A percentile compares a stretch with the other conserved stretches of the same genome.
Conservation (phyloP, 2,888 invertebrate species). For the Molanna angustata region DNA sequence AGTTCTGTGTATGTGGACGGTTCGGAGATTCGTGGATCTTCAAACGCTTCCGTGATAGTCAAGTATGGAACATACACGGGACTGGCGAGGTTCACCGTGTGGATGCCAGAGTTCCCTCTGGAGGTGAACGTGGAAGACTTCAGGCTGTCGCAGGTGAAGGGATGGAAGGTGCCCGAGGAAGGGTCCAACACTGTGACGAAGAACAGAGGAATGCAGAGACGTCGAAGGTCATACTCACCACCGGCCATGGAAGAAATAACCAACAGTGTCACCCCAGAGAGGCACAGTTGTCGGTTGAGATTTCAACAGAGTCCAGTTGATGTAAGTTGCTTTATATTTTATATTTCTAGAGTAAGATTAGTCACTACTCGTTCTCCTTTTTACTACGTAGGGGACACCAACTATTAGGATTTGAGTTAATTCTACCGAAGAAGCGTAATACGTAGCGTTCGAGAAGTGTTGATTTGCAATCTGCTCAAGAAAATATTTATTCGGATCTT, state of each 20-base stretch:
- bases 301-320: slow-evolving; percentile 93
- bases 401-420: too few relatives aligned
- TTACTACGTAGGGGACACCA: too few relatives aligned
- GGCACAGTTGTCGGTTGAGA: slow-evolving; percentile 71
- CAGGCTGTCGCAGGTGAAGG: slow-evolving; percentile 74
- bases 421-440: neutral
- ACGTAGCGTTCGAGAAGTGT: neutral
- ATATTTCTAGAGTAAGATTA: too few relatives aligned
- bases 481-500: too few relatives aligned
- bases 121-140: slow-evolving; percentile 88
- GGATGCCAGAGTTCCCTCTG: slow-evolving; percentile 95
- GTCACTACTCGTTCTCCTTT: too few relatives aligned
- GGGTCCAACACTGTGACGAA: slow-evolving; percentile 51
- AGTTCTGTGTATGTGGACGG: slow-evolving; percentile 96
- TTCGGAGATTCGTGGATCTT: slow-evolving; percentile 90
- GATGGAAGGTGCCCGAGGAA: slow-evolving; percentile 89
- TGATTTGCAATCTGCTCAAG: too few relatives aligned
- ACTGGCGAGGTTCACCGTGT: slow-evolving; percentile 85
- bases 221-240: slow-evolving; percentile 41
- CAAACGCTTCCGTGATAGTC: slow-evolving; percentile 90
- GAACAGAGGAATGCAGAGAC: slow-evolving; percentile 56
- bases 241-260: slow-evolving; percentile 60
- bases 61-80: slow-evolving; percentile 91
- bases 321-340: slow-evolving; percentile 42
- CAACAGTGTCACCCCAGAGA: slow-evolving; percentile 60